These are phyloP conservation scores for Gallinago undulata DNA, from an alignment of 2,113 vertebrate genomes.

Conservation along the genomic window DNA sequence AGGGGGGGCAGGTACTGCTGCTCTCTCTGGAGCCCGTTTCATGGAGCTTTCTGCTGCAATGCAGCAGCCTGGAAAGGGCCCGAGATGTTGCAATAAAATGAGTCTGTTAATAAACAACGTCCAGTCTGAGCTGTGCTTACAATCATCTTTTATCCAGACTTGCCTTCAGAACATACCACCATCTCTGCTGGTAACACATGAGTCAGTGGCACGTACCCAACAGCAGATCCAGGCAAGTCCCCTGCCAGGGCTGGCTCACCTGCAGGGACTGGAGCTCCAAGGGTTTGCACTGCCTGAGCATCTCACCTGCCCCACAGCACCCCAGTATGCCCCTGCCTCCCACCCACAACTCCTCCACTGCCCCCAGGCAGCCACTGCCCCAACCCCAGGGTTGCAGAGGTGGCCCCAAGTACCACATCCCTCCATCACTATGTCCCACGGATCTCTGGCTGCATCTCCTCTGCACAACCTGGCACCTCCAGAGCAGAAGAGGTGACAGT, in stretches of 20 bases:
- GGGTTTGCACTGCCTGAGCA: neutral
- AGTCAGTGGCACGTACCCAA: fast-evolving
- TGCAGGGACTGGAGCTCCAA: neutral
- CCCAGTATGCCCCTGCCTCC: fast-evolving
- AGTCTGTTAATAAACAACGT: neutral
- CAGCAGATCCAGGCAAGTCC: neutral
- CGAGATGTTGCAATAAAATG: neutral
- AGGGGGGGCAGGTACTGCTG: neutral
- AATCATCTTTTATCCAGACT: neutral
- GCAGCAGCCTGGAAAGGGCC: neutral
- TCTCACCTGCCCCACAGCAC: fast-evolving
- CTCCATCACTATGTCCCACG: fast-evolving
- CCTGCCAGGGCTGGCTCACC: neutral
- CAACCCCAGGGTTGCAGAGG: fast-evolving
- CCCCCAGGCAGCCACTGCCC: neutral
- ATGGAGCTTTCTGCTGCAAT: neutral
- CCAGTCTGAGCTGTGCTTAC: neutral
- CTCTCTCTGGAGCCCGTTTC: neutral
- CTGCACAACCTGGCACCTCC: neutral
- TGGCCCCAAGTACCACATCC: neutral
- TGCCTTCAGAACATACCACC: neutral
- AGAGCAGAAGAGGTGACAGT: neutral
- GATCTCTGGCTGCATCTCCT: neutral
- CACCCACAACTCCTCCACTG: fast-evolving
- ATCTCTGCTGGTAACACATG: neutral